These are phyloP conservation scores for Lordiphosa stackelbergi DNA, from an alignment of 1,140 invertebrate genomes.

Conservation along the genomic window DNA sequence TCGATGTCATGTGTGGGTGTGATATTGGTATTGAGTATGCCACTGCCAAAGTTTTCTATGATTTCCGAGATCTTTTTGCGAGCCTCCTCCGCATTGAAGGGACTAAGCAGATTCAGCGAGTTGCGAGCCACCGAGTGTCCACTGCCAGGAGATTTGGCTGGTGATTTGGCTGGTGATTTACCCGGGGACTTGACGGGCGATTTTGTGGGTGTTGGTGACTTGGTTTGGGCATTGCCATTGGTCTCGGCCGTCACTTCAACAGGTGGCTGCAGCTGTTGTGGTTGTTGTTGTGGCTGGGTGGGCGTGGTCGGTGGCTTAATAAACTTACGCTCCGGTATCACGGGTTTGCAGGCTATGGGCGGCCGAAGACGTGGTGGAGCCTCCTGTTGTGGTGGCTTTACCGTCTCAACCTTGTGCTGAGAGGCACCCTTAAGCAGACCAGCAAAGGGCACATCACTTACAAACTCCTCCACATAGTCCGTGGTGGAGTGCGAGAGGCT, in stretches of 20 bases:
- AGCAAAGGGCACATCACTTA: constrained; percentile 91
- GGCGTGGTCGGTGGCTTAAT: constrained; percentile 57
- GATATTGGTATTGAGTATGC: constrained; percentile 76
- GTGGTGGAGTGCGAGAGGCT: constrained; percentile 86
- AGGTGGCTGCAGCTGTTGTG: constrained; percentile 15
- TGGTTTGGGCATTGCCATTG: constrained; percentile 37
- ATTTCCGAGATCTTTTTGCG: constrained; percentile 97
- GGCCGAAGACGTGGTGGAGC: constrained; percentile 47
- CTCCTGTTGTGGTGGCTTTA: constrained; percentile 45
- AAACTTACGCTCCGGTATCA: constrained; percentile 57
- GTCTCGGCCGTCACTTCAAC: constrained; percentile 40
- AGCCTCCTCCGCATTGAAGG: constrained; percentile 94
- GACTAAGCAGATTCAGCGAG: constrained; percentile 83
- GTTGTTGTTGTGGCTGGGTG: constrained; percentile 26
- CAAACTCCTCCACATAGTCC: constrained; percentile 90
- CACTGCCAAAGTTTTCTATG: constrained; percentile 93
- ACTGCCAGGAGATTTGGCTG: constrained; percentile 46
- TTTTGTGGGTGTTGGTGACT: constrained; percentile 15
- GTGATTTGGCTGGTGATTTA: constrained; percentile 41
- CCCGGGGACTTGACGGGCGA: constrained; percentile 31
- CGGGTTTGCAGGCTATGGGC: constrained; percentile 52
- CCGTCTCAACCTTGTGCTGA: constrained; percentile 44
- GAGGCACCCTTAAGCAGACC: constrained; percentile 88
- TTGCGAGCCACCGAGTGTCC: constrained; percentile 65
- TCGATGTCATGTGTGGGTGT: constrained; percentile 69